Evolutionary conservation across 2,113 vertebrate genomes (phyloP).

Genomic region (Polypterus bichir): DNA sequence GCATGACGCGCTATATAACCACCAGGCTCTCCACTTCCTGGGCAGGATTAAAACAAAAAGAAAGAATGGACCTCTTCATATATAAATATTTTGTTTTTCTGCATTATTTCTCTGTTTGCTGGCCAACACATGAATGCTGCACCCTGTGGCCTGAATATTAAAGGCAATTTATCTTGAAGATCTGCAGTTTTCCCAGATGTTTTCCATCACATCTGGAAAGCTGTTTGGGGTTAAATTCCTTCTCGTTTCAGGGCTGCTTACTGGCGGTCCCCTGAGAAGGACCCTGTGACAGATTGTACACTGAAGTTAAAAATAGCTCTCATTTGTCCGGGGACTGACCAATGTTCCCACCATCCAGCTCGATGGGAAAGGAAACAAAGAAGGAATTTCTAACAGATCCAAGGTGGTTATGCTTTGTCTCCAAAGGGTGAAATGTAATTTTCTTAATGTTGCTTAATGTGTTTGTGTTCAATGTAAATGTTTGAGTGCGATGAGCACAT

Average conservation of each 20-base stretch:
- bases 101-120: too few species aligned
- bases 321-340: constrained; percentile 40
- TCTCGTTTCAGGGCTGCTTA: constrained; percentile 43
- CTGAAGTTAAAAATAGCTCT: constrained; percentile 34
- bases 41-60: too few species aligned
- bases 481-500: too few species aligned
- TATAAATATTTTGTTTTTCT: too few species aligned
- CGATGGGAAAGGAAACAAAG: constrained; percentile 47
- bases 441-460: too few species aligned
- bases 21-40: too few species aligned
- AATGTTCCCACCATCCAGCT: constrained; percentile 51
- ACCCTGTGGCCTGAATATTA: too few species aligned
- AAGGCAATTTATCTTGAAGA: background rate
- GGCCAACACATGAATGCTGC: too few species aligned
- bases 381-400: background rate
- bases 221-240: constrained; percentile 55
- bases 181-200: constrained; percentile 48
- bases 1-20: too few species aligned
- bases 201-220: constrained; percentile 57
- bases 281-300: constrained; percentile 42
- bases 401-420: background rate
- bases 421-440: background rate
- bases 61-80: too few species aligned
- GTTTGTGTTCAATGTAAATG: too few species aligned
- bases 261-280: constrained; percentile 45